These are phyloP conservation scores for Sphaerolaimus hirsutus DNA, from an alignment of 2,888 invertebrate species.

Conservation along the genomic window DNA sequence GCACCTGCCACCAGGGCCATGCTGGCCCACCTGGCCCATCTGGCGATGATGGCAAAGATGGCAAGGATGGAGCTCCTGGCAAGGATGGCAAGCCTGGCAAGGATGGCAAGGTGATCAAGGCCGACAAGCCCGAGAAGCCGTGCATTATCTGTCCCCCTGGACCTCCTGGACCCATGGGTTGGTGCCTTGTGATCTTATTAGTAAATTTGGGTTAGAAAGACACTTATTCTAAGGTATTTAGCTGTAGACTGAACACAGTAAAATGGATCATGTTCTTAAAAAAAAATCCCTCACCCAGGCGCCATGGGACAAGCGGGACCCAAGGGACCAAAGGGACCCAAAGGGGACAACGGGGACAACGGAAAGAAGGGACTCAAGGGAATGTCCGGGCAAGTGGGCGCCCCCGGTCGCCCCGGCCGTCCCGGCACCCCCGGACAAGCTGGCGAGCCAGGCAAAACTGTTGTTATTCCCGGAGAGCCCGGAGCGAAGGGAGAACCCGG, in stretches of 20 bases:
- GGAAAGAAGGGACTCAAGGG: slow-evolving; percentile 12
- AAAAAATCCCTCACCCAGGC: too few species aligned
- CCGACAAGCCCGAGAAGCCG: not conserved
- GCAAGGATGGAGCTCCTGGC: slow-evolving; percentile 11
- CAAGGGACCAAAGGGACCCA: slow-evolving; percentile 17
- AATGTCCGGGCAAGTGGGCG: slow-evolving; percentile 5
- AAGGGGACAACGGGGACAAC: slow-evolving; percentile 18
- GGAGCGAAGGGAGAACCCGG: not conserved
- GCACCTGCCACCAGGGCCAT: slow-evolving; percentile 1
- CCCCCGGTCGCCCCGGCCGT: slow-evolving; percentile 1
- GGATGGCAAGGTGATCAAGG: slow-evolving; percentile 6
- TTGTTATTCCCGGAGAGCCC: too few species aligned
- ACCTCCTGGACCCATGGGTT: slow-evolving; percentile 13
- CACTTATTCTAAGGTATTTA: too few species aligned
- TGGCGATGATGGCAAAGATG: slow-evolving; percentile 8
- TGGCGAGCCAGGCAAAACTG: slow-evolving; percentile 14
- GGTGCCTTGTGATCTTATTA: too few species aligned
- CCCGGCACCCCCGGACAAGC: slow-evolving; percentile 8
- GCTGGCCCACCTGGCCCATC: not conserved
- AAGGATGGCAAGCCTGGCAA: slow-evolving; percentile 9
- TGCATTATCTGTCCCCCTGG: slow-evolving; percentile 19
- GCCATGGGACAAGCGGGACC: slow-evolving; percentile 13
- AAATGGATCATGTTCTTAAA: too few species aligned
- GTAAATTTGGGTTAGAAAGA: too few species aligned
- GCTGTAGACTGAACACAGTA: too few species aligned